These are phyloP conservation scores for Ips nitidus DNA, from an alignment of 1,140 invertebrate species.

Conservation along the genomic window DNA sequence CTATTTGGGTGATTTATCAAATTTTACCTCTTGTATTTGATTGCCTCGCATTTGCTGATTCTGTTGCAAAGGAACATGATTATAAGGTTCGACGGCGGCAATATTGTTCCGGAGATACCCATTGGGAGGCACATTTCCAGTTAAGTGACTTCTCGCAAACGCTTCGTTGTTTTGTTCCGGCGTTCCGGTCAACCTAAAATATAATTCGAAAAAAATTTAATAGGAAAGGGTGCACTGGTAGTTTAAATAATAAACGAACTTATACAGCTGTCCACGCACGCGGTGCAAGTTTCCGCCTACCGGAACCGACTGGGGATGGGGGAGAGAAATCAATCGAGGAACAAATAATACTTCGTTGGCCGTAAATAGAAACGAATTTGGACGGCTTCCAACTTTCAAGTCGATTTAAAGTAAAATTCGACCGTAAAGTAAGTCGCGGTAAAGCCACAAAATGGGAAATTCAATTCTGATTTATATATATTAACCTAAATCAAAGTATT, in stretches of 20 bases:
- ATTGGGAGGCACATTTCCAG: conserved; percentile 44
- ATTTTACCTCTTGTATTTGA: conserved; percentile 40
- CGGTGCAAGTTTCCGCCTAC: no score
- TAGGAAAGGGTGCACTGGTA: background rate
- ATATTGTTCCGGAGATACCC: conserved; percentile 67
- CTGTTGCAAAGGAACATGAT: conserved; percentile 66
- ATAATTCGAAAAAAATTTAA: conserved; percentile 15
- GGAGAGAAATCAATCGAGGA: no score
- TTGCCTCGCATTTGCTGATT: conserved; percentile 38
- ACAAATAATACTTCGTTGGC: no score
- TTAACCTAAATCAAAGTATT: no score
- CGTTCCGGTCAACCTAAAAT: conserved; percentile 47
- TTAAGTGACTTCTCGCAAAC: conserved; percentile 44
- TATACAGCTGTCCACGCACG: no score
- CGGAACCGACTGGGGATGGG: no score
- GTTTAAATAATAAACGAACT: no score
- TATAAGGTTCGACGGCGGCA: conserved; percentile 87
- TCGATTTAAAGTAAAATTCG: background rate
- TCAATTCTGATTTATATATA: background rate
- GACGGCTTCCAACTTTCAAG: conserved; percentile 7
- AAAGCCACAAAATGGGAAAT: background rate
- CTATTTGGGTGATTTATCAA: background rate
- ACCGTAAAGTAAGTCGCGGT: no score
- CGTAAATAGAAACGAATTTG: conserved; percentile 7
- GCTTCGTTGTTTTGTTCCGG: conserved; percentile 46